Evolutionary conservation across 2,888 invertebrate species (phyloP), one percentile per base, ranked within the genome.

Genomic region (Leptogaster cylindrica): DNA sequence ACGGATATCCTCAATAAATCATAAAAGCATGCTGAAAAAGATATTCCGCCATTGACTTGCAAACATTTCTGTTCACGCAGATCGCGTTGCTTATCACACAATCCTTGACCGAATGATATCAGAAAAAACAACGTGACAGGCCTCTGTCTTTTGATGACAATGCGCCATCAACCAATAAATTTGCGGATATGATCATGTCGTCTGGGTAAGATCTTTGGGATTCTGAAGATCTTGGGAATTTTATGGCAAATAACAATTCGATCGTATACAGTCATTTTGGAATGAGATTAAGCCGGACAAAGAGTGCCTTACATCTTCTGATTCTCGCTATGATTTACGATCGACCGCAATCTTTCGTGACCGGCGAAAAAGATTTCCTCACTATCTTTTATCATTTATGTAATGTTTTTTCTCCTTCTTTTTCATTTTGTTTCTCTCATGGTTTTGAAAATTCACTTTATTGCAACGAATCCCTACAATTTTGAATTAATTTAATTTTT

Each of bases 11-110:
- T 41, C 61, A 48, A 64, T 64, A 64, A 64, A 64, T 64, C 64
- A 64, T 64, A 64, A 48, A 48, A 63, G 27, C 33, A 12, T 18
- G 10, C n/a, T 20, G 12, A 28, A 48, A 33, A 48, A 31, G 18
- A 18, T 20, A 48, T 12, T n/a, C 27, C 27, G 64, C 10, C 46
- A 64, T 64, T 64, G 64, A 64, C 46, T 64, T 48, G 48, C 48
- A 64, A 64, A 64, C 28, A 61, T 61, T 64, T 64, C 48, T 64
- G 46, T 69, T 69, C 68, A 69, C 68, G 52, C 68, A 66, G 68
- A 69, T 69, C 66, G 68, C 66, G 68, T 69, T 63, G 68, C 52
- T 66, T 69, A 69, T 69, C 68, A 55, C 68, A 69, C 68, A 66
- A 69, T 66, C 63, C 66, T 52, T 46, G 31, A 44, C 52, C 63